A percentile compares a stretch with the other conserved stretches of the same genome.
These are phyloP conservation scores for Lycia hirtaria DNA, from an alignment of 2,888 invertebrate genomes.

Conservation along the genomic window DNA sequence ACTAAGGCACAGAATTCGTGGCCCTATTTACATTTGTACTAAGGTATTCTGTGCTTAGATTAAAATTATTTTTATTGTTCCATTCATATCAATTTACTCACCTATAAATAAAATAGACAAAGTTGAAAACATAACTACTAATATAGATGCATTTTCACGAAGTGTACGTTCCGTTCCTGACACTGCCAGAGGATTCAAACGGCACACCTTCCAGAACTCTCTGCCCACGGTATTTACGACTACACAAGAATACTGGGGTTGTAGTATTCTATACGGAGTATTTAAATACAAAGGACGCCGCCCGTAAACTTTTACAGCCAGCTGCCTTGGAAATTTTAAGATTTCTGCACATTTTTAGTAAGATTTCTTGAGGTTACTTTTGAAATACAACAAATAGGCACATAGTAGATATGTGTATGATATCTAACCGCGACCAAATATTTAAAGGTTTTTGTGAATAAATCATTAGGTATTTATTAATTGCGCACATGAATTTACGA, in stretches of 20 bases:
- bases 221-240: slow-evolving; percentile 30
- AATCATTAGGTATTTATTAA: too few relatives aligned
- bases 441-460: too few relatives aligned
- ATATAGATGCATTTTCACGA: background rate
- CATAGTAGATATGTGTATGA: too few relatives aligned
- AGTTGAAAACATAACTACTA: background rate
- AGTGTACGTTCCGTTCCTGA: background rate
- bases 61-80: too few relatives aligned
- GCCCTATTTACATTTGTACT: too few relatives aligned
- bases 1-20: too few relatives aligned
- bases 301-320: slow-evolving; percentile 20
- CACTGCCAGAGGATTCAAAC: slow-evolving; percentile 18
- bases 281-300: slow-evolving; percentile 25
- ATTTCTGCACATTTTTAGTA: background rate
- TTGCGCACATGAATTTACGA: too few relatives aligned
- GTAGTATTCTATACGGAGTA: slow-evolving; percentile 16
- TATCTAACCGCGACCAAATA: too few relatives aligned
- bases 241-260: slow-evolving; percentile 10
- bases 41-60: too few relatives aligned
- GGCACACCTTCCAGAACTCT: slow-evolving; percentile 37
- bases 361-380: background rate
- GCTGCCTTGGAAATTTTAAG: slow-evolving; percentile 12
- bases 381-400: background rate
- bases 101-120: background rate
- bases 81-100: too few relatives aligned